Evolutionary conservation across 1,140 invertebrate species (phyloP).

Genomic region (Holotrichia oblita): DNA sequence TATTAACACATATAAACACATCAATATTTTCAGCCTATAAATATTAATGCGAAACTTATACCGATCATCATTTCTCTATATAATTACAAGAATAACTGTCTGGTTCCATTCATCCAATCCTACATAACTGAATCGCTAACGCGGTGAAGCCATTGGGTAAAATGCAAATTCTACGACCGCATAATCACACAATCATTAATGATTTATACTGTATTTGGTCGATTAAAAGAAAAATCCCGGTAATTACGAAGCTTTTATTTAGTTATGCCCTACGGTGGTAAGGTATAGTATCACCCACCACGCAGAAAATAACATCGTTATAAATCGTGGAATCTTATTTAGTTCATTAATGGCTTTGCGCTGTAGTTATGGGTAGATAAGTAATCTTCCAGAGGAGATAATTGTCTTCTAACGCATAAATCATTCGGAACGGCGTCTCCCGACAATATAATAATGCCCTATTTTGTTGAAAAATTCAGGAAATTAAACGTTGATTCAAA

Average conservation of each 20-base stretch:
- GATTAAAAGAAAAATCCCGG: constrained; percentile 17
- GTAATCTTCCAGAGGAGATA: background rate
- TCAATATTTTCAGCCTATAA: background rate
- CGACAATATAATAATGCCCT: constrained; percentile 3
- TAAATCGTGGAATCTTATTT: constrained; percentile 10
- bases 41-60: constrained; percentile 3
- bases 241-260: constrained; percentile 19
- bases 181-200: constrained; percentile 22
- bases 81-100: constrained; percentile 18
- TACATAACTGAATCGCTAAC: constrained; percentile 17
- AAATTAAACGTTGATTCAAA: background rate
- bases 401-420: constrained; percentile 22
- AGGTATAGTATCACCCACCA: background rate
- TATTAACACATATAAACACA: background rate
- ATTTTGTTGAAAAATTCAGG: background rate
- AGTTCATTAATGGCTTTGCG: constrained; percentile 22
- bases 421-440: constrained; percentile 6
- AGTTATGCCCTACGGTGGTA: background rate
- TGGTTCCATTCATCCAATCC: background rate
- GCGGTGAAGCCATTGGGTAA: background rate
- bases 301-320: constrained; percentile 22
- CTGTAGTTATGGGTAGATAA: constrained; percentile 21
- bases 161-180: constrained; percentile 13
- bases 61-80: background rate
- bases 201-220: constrained; percentile 25